Evolutionary conservation across 2,797 vertebrate genomes (phyloP).

Genomic region (Protonibea diacanthus): DNA sequence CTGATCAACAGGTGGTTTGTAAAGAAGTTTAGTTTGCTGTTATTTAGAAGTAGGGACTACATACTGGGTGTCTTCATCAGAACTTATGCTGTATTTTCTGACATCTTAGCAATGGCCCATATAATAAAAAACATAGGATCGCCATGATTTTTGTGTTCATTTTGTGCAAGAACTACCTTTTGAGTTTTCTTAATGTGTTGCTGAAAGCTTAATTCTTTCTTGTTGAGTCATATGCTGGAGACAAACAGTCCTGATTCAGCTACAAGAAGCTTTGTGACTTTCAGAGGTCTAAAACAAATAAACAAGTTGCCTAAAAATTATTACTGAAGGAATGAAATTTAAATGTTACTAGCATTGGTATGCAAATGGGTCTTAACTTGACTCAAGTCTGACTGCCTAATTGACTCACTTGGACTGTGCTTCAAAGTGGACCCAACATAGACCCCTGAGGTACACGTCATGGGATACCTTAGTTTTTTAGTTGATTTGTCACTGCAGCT

Average conservation of each 20-base stretch:
- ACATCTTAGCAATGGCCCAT: no score
- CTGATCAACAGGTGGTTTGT: no score
- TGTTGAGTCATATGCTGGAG: background rate
- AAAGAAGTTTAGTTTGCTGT: background rate
- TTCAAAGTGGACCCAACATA: background rate
- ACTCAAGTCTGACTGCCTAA: background rate
- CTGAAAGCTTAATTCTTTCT: background rate
- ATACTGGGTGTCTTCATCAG: background rate
- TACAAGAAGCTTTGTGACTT: background rate
- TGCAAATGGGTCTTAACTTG: background rate
- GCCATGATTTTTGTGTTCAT: background rate
- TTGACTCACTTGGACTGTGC: background rate
- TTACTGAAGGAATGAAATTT: background rate
- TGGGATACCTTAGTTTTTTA: background rate
- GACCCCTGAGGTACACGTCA: constrained; percentile 12
- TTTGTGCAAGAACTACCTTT: background rate
- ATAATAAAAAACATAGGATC: no score
- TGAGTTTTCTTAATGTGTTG: no score
- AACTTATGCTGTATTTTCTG: no score
- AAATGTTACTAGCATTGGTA: background rate
- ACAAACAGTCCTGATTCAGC: background rate
- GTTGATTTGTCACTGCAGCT: background rate
- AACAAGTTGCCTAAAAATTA: background rate
- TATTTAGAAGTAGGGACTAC: background rate
- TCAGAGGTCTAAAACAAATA: background rate